Conservation (phyloP, 30 jellyfish, hydroid and myxozoan genomes). For the Hydractinia symbiolongicarpus region DNA sequence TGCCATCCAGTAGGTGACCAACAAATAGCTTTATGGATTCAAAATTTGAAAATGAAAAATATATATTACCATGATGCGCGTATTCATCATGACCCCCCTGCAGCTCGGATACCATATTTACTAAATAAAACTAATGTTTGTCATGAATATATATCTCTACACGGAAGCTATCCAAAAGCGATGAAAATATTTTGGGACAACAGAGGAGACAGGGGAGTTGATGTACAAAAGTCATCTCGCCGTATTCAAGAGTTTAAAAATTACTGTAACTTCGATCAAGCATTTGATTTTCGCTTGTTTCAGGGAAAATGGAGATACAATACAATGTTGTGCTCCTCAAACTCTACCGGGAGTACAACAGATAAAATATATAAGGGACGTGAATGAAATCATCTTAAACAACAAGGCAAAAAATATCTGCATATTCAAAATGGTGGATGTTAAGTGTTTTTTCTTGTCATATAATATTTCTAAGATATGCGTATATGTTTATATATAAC, state of each 20-base stretch:
- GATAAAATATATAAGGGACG: background rate
- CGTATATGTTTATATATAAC: too few relatives aligned
- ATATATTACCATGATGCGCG: constrained; percentile 58
- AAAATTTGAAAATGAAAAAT: constrained; percentile 27
- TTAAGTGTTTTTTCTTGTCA: too few relatives aligned
- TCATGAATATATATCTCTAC: constrained; percentile 51
- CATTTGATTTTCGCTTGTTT: constrained; percentile 28
- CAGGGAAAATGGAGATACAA: constrained; percentile 51
- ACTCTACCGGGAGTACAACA: constrained; percentile 68
- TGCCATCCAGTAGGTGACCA: constrained; percentile 94
- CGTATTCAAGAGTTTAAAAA: background rate
- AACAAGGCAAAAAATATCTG: too few relatives aligned
- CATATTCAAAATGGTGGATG: too few relatives aligned
- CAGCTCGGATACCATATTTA: background rate
- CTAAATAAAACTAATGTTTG: constrained; percentile 24
- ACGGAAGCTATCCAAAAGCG: constrained; percentile 71
- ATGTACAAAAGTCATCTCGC: background rate
- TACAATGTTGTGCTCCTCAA: constrained; percentile 45
- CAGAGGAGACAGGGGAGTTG: background rate
- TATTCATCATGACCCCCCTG: constrained; percentile 59
- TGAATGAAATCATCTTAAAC: too few relatives aligned
- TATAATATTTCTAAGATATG: too few relatives aligned
- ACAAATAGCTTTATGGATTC: constrained; percentile 72
- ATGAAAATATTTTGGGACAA: constrained; percentile 54
- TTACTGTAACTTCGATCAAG: background rate